Conservation (phyloP, 2,113 vertebrate species). For the Genyomyrus donnyi region DNA sequence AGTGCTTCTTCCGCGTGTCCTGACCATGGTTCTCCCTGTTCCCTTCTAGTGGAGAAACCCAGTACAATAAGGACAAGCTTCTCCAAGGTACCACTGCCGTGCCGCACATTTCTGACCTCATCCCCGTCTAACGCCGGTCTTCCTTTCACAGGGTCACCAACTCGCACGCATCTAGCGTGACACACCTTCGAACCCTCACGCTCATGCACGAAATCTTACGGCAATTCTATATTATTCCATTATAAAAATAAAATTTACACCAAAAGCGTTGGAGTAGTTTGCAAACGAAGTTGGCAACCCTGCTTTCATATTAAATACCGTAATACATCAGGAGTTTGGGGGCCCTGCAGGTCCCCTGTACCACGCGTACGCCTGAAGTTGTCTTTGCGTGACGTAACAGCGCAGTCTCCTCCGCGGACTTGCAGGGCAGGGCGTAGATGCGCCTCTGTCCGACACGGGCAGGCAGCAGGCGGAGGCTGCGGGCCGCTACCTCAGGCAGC, state of each 20-base stretch:
- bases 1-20: background rate
- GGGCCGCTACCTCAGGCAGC: conserved; percentile 69
- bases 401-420: background rate
- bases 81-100: conserved; percentile 71
- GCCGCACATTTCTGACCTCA: background rate
- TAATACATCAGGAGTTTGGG: background rate
- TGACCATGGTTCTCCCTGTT: background rate
- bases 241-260: background rate
- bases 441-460: conserved; percentile 73
- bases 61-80: conserved; percentile 85
- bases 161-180: background rate
- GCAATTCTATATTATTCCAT: background rate
- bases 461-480: conserved; percentile 74
- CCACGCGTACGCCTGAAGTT: background rate
- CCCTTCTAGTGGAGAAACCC: conserved; percentile 78
- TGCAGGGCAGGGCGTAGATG: conserved; percentile 85
- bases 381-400: background rate
- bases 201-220: background rate
- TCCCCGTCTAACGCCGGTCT: background rate
- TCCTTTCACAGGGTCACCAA: background rate
- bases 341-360: background rate
- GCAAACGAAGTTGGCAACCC: background rate
- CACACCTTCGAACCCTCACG: background rate
- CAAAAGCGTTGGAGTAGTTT: background rate
- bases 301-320: background rate